Base-by-base conservation (phyloP, 35 echinoderm and acorn worm species). In the Acanthaster planci region DNA sequence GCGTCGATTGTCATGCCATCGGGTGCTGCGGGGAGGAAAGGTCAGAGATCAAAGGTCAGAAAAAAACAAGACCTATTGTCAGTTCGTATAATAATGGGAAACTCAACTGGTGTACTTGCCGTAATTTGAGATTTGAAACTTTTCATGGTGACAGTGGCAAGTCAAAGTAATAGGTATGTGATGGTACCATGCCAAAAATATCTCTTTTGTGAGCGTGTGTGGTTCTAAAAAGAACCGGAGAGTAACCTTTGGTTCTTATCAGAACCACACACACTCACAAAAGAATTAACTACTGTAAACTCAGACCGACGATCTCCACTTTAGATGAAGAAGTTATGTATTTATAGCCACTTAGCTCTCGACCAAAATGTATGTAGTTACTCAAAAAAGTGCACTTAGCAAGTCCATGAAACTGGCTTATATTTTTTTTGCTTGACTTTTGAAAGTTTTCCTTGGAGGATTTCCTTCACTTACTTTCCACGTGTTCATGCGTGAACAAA, bases 1-100 rank as follows among this genome's bases (percentile, higher is more conserved):
- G 85, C 72, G 39, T 95, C 93, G 0, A 95, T 77, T 12, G 89
- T 86, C 39, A 95, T 29, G 34, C 93, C 89, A 47, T 95, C 89
- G 38, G 93, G 84, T 56, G 68, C 93, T 95, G 79, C 1, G 76
- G 36, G 35, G 40, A 9, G 22, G 32, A 84, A 56, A 50, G 36
- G 42, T 47, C 42, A 47, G 14, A 81, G 67, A 84, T 51, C 26
- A 83, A 32, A n/a, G 18, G 22, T 6, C n/a, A 0, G 81, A 38
- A 42, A n/a, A n/a, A n/a, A n/a, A 32, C 10, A 77, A 77, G 10
- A 30, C 10, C 72, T 32, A 15, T 14, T 10, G 10, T 77, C 17
- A 15, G 22, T n/a, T 14, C 22, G 12, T 57, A 57, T 57, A 12
- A 14, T 57, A 57, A 14, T 12, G 12, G 55, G 22, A 57, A 57